A percentile compares a stretch with the other conserved stretches of the same genome.
Evolutionary conservation across 2,797 vertebrate genomes (phyloP).

Genomic region (Gorsachius magnificus): DNA sequence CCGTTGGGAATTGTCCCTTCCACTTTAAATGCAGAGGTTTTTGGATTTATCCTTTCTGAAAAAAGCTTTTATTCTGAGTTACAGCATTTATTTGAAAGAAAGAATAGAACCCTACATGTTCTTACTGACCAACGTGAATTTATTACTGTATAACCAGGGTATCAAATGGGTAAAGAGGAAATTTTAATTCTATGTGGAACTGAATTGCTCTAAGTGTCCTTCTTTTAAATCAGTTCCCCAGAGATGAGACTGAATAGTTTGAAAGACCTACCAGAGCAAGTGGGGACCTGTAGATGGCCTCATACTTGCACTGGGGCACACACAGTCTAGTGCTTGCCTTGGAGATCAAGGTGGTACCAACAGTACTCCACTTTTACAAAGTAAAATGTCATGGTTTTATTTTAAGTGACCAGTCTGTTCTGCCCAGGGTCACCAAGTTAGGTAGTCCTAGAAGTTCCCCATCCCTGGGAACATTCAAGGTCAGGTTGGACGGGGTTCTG

Average conservation of each 20-base stretch:
- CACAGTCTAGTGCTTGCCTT: neutral
- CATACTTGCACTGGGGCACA: neutral
- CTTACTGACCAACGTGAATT: rapidly evolving
- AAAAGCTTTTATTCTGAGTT: rapidly evolving
- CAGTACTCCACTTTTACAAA: neutral
- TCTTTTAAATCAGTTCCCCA: neutral
- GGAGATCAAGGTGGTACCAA: neutral
- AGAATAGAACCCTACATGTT: neutral
- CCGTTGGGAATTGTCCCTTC: neutral
- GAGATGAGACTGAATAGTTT: neutral
- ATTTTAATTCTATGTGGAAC: neutral
- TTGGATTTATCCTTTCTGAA: neutral
- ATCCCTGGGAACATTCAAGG: neutral
- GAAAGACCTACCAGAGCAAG: neutral
- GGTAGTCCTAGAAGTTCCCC: neutral
- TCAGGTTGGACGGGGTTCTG: neutral
- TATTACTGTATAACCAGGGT: neutral
- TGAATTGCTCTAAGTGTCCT: neutral
- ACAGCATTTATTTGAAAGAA: neutral
- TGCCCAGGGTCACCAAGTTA: neutral
- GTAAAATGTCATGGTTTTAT: too few species aligned
- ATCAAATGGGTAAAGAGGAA: neutral
- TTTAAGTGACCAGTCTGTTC: too few species aligned
- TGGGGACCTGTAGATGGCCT: neutral
- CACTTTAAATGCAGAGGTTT: neutral